Conservation (phyloP, 2,113 vertebrate species). For the Galeopterus variegatus region DNA sequence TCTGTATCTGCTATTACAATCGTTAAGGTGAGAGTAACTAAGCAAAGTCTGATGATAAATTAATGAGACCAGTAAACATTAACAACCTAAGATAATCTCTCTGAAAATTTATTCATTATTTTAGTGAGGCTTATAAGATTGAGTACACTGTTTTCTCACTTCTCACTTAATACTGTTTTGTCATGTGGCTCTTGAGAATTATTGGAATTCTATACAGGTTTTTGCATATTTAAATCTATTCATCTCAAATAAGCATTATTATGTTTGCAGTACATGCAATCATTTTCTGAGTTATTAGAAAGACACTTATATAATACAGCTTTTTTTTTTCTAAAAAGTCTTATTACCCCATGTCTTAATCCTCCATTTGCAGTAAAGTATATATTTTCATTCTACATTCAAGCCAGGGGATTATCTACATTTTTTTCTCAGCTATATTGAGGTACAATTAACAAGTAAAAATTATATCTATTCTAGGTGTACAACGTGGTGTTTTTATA, state of each 20-base stretch:
- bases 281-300: neutral
- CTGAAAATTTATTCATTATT: neutral
- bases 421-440: neutral
- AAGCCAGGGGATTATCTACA: neutral
- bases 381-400: neutral
- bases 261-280: neutral
- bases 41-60: neutral
- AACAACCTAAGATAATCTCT: neutral
- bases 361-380: neutral
- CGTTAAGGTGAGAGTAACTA: neutral
- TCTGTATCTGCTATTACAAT: neutral
- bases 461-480: neutral
- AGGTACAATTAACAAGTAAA: neutral
- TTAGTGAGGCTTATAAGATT: neutral
- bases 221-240: conserved; percentile 8
- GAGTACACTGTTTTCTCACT: neutral
- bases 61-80: neutral
- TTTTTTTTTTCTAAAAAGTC: neutral
- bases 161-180: neutral
- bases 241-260: neutral
- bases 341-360: neutral
- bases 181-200: neutral
- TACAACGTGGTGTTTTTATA: neutral
- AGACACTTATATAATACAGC: neutral
- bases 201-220: neutral